phyloP scores from a whole-genome alignment of 2,888 invertebrate species.

The Lymantria monacha region DNA sequence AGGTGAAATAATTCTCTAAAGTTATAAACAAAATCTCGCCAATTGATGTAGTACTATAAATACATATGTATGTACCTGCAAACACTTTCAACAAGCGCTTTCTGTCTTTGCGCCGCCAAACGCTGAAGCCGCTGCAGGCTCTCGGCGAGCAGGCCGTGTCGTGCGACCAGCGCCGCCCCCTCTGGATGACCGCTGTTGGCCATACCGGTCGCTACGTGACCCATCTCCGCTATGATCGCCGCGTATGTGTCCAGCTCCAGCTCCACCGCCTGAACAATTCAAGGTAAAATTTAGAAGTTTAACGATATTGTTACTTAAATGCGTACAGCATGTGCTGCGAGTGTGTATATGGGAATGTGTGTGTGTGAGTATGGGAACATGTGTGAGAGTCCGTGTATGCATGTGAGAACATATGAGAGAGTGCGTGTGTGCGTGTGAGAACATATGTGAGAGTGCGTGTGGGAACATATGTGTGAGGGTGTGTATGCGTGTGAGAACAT shows the following conservation, averaged over 20 bases:
- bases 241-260: slow-evolving; percentile 95
- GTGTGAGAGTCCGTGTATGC: too few relatives aligned
- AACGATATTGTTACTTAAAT: too few relatives aligned
- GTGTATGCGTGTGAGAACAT: too few relatives aligned
- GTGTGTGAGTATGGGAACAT: too few relatives aligned
- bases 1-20: too few relatives aligned
- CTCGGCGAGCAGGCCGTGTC: slow-evolving; percentile 89
- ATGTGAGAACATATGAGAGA: too few relatives aligned
- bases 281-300: background rate
- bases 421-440: too few relatives aligned
- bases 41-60: background rate
- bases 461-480: too few relatives aligned
- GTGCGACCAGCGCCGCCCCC: slow-evolving; percentile 88
- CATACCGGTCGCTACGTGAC: slow-evolving; percentile 91
- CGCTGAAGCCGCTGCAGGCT: slow-evolving; percentile 91
- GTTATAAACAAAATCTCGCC: too few relatives aligned
- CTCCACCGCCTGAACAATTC: slow-evolving; percentile 86
- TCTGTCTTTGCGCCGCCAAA: slow-evolving; percentile 89
- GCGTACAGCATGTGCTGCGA: too few relatives aligned
- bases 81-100: slow-evolving; percentile 94
- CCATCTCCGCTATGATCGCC: slow-evolving; percentile 96
- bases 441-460: too few relatives aligned
- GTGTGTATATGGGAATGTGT: too few relatives aligned
- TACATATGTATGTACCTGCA: slow-evolving; percentile 79
- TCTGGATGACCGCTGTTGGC: slow-evolving; percentile 91